Base-by-base conservation (phyloP, 2,888 invertebrate species). In the Maniola hyperantus region DNA sequence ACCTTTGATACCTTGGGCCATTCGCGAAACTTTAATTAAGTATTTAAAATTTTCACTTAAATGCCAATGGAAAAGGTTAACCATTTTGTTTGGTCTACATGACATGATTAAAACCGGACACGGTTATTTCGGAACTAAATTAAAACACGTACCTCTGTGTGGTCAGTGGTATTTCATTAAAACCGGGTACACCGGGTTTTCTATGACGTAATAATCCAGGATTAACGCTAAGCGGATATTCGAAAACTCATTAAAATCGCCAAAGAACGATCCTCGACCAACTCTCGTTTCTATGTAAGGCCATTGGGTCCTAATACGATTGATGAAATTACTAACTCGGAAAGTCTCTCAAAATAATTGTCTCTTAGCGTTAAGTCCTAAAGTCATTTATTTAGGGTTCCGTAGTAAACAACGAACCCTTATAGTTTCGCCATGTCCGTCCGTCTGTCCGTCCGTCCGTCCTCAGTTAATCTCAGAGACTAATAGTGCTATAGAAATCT, bases 171-270 rank as follows among this genome's bases (percentile, higher is more conserved):
- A 65, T 76, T 77, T 75, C 75, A 77, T 79, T 79, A 78, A 77
- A 78, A 76, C 74, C 42, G 57, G 67, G 76, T 71, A 77, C 76
- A 75, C 72, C 66, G 69, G 72, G 57, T 57, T 71, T 71, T 73
- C 74, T 74, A 76, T 80, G 78, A 79, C 77, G 79, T 77, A 81
- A 79, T 82, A 81, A 80, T 79, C 79, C 74, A 60, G 73, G 74
- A 71, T 67, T 69, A 61, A 59, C 71, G 64, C 77, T 81, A 80
- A 81, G 79, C 77, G 77, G 82, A 80, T 82, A 77, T 76, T 73
- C 76, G 69, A 67, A 74, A 80, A 81, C 79, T 83, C 81, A 81
- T 83, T 83, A 81, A 82, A 79, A 81, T 79, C 71, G 70, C 76
- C 75, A 76, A 79, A 75, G 74, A 75, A 77, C 74, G 68, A 33